Percentiles rank a stretch among this genome's conserved stretches.
Conservation (phyloP, 2,113 vertebrate genomes). For the Hemiscyllium ocellatum region DNA sequence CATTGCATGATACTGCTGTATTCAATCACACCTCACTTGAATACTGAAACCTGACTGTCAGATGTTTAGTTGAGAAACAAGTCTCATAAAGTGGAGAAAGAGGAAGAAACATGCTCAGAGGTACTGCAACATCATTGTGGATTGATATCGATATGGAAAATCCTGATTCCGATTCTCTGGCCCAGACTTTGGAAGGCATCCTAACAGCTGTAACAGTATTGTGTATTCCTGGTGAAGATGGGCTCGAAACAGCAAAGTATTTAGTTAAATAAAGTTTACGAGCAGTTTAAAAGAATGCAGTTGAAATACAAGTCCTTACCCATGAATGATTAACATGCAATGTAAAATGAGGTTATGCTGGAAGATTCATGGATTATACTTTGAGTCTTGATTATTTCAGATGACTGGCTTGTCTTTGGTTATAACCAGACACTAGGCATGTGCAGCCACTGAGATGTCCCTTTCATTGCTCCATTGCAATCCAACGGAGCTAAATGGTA, state of each 20-base stretch:
- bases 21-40: background rate
- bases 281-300: background rate
- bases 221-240: background rate
- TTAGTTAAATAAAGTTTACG: background rate
- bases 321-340: background rate
- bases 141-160: background rate
- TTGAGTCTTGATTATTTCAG: background rate
- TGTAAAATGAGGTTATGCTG: background rate
- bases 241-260: background rate
- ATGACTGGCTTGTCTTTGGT: background rate
- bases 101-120: background rate
- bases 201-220: background rate
- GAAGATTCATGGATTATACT: background rate
- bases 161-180: background rate
- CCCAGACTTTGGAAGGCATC: background rate
- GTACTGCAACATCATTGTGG: background rate
- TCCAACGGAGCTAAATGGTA: background rate
- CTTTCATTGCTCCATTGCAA: slow-evolving; percentile 15
- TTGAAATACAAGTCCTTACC: slow-evolving; percentile 9
- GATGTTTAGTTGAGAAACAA: background rate
- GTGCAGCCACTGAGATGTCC: slow-evolving; percentile 20
- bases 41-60: background rate
- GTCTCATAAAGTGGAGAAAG: background rate
- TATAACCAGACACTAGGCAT: background rate
- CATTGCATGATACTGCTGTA: background rate